phyloP scores from a whole-genome alignment of 1,140 invertebrate genomes.

The Cardiocondyla obscurior region DNA sequence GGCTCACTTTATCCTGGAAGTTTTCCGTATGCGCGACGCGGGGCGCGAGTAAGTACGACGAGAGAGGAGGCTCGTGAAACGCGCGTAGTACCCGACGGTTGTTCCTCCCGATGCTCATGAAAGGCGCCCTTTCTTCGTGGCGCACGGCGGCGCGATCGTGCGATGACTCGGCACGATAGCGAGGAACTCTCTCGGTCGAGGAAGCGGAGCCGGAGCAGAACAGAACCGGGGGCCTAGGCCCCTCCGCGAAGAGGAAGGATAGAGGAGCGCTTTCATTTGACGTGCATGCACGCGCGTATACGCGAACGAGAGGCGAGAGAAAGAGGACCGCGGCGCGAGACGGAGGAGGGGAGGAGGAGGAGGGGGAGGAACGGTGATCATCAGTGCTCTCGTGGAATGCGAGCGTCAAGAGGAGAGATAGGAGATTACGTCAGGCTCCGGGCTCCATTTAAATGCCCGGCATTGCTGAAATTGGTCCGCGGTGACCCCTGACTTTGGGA shows the following conservation, averaged over 20 bases:
- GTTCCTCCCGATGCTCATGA: conserved; percentile 54
- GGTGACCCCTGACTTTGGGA: conserved; percentile 70
- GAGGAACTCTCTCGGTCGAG: conserved; percentile 39
- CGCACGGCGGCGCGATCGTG: conserved; percentile 58
- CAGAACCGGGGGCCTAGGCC: conserved; percentile 15
- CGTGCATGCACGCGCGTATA: conserved; percentile 62
- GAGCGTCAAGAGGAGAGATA: conserved; percentile 41
- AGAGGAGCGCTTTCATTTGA: conserved; percentile 66
- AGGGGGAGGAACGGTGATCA: conserved; percentile 2
- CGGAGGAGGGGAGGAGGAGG: background rate
- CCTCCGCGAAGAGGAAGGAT: conserved; percentile 49
- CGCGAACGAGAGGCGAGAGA: conserved; percentile 36
- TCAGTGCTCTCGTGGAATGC: conserved; percentile 60
- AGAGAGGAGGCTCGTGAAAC: background rate
- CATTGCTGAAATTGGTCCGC: conserved; percentile 76
- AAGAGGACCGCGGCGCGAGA: conserved; percentile 6
- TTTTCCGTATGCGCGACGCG: conserved; percentile 38
- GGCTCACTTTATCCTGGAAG: background rate
- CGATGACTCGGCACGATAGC: conserved; percentile 65
- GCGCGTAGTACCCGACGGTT: conserved; percentile 56
- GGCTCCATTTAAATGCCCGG: conserved; percentile 75
- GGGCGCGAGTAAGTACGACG: background rate
- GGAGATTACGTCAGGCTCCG: conserved; percentile 57
- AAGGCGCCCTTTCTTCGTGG: conserved; percentile 67
- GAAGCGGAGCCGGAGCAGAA: background rate